Evolutionary conservation across 2,888 invertebrate genomes (phyloP), one percentile per base, ranked within the genome.

Genomic region (Chromoteleia sp.): DNA sequence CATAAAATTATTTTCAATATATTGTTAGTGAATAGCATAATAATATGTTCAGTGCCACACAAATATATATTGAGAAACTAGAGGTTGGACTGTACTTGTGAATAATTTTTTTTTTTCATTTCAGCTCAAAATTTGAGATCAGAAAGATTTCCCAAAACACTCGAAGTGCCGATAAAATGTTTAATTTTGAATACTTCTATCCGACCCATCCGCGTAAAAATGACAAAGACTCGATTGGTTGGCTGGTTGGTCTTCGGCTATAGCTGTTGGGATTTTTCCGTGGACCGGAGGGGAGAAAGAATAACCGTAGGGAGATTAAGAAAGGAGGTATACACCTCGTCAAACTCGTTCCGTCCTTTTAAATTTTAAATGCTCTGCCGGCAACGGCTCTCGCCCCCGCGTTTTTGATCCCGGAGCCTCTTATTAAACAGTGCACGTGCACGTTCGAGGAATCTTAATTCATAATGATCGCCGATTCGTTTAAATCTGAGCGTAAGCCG

Each of bases 261-360:
- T n/a, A n/a, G n/a, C n/a, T n/a, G n/a, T n/a, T 45, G 63, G 50
- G 14, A 50, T 41, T 41, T 67, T 71, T 39, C 30, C 45, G 48
- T 29, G 45, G 14, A 15, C 10, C 10, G 29, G 29, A 30, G 58
- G 39, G 30, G 17, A 59, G 43, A 29, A 58, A 70, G 33, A 67
- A 25, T 15, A 10, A 61, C 25, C 17, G 19, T 15, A n/a, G 54
- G 15, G 43, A 56, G 63, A 71, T 52, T 36, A 36, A 15, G 48
- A 33, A 21, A 45, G 17, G 41, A n/a, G 14, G n/a, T n/a, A 1
- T 50, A 12, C 70, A 65, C 43, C 67, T 68, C 59, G 81, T 63
- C 73, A 74, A 81, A 81, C 81, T 73, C 33, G 81, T 81, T 77
- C 52, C 43, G 77, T 81, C 77, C 81, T 54, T 81, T 81, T 77